phyloP scores from a whole-genome alignment of 2,797 vertebrate species.

The Syngnathus rostellatus region DNA sequence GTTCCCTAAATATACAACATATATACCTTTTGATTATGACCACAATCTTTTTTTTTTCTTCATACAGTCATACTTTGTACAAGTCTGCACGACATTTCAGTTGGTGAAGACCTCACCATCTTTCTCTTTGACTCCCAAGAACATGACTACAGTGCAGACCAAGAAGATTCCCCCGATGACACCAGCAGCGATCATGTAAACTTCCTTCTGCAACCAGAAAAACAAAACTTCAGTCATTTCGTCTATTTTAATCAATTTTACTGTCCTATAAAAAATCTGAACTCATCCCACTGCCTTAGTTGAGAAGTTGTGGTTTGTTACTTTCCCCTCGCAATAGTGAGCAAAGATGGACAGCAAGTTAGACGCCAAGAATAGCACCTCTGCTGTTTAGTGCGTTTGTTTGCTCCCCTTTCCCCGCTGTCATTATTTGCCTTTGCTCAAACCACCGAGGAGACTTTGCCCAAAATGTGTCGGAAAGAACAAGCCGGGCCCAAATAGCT shows the following conservation, averaged over 20 bases:
- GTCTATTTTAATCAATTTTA: slow-evolving; percentile 2
- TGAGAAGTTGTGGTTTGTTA: neutral
- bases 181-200: slow-evolving; percentile 87
- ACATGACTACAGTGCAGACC: slow-evolving; percentile 79
- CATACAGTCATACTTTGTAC: too few species aligned
- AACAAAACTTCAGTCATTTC: slow-evolving; percentile 21
- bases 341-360: slow-evolving; percentile 46
- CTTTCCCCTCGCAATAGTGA: slow-evolving; percentile 14
- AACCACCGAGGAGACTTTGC: slow-evolving; percentile 37
- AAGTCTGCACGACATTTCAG: too few species aligned
- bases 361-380: slow-evolving; percentile 52
- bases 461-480: slow-evolving; percentile 2
- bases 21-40: too few species aligned
- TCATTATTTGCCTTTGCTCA: slow-evolving; percentile 58
- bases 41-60: too few species aligned
- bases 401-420: slow-evolving; percentile 63
- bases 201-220: slow-evolving; percentile 69
- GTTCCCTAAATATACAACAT: too few species aligned
- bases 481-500: slow-evolving; percentile 58
- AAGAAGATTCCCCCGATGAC: slow-evolving; percentile 81
- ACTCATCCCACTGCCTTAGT: neutral
- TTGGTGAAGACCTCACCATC: slow-evolving; percentile 72
- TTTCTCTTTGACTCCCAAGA: slow-evolving; percentile 86
- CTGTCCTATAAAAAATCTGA: neutral
- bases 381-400: slow-evolving; percentile 45